Conservation (phyloP, 2,797 vertebrate species). For the Carduelis carduelis region DNA sequence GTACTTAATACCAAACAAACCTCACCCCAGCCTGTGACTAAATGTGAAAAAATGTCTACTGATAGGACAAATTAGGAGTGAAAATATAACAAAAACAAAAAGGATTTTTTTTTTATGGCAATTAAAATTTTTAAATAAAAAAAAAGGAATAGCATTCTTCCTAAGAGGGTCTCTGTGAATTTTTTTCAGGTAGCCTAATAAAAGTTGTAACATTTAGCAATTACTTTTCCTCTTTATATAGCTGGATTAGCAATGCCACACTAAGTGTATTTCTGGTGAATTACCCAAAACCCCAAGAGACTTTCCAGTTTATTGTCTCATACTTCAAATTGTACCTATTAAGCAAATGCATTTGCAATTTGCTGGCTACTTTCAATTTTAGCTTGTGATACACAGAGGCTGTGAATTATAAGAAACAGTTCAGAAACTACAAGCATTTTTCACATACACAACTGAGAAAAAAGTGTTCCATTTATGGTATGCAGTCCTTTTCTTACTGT, state of each 20-base stretch:
- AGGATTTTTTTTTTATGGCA: not conserved
- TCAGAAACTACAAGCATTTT: not conserved
- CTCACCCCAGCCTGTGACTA: not conserved
- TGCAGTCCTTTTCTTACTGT: not conserved
- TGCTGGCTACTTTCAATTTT: not conserved
- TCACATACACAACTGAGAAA: not conserved
- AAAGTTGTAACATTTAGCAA: not conserved
- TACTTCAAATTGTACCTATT: not conserved
- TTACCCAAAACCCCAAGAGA: not conserved
- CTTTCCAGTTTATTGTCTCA: not conserved
- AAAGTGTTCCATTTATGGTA: not conserved
- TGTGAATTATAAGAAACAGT: not conserved
- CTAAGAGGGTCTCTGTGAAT: not conserved
- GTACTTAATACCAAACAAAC: not conserved
- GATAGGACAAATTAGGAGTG: not conserved
- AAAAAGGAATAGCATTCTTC: not conserved
- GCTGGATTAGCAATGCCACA: not conserved
- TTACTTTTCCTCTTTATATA: not conserved
- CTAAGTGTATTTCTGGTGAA: not conserved
- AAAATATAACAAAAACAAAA: not conserved
- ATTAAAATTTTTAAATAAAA: not conserved
- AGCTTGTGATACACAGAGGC: not conserved
- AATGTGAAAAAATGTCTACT: not conserved
- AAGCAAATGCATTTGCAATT: not conserved
- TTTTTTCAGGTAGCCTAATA: not conserved